Percentiles rank a stretch among this genome's conserved stretches.
phyloP scores from a whole-genome alignment of 2,888 invertebrate genomes.

The Suillia variegata region DNA sequence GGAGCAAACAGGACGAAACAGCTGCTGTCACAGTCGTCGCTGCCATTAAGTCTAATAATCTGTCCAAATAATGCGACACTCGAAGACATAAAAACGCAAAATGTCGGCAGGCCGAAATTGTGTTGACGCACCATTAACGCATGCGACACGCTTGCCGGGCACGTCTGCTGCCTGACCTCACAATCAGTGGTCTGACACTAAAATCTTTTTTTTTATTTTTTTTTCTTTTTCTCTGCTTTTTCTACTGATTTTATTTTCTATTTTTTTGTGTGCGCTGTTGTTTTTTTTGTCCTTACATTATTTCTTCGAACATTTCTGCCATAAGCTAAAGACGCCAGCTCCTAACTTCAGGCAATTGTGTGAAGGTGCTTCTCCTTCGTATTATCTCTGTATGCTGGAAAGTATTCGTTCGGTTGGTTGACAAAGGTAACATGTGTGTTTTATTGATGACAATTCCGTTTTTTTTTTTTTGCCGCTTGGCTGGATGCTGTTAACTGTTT shows the following conservation, averaged over 20 bases:
- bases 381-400: not conserved
- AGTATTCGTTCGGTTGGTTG: too few species aligned
- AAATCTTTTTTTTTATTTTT: not conserved
- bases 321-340: not conserved
- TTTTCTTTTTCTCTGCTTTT: not conserved
- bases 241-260: too few species aligned
- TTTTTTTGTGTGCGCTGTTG: too few species aligned
- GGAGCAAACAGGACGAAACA: too few species aligned
- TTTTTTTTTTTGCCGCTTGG: slow-evolving; percentile 6
- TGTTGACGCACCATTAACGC: slow-evolving; percentile 4
- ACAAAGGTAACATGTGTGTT: slow-evolving; percentile 42
- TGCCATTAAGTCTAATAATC: slow-evolving; percentile 47
- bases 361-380: too few species aligned
- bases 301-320: too few species aligned
- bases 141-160: not conserved
- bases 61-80: slow-evolving; percentile 44
- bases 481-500: slow-evolving; percentile 12
- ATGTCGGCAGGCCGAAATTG: not conserved
- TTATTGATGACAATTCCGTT: slow-evolving; percentile 43
- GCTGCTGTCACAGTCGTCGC: slow-evolving; percentile 42
- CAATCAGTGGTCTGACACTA: not conserved
- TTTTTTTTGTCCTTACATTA: too few species aligned
- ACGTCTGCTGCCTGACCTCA: slow-evolving; percentile 1
- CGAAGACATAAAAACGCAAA: slow-evolving; percentile 8
- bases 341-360: not conserved